These are phyloP conservation scores for Actinia tenebrosa DNA, from an alignment of 64 coral and sea anemone species.

Conservation along the genomic window DNA sequence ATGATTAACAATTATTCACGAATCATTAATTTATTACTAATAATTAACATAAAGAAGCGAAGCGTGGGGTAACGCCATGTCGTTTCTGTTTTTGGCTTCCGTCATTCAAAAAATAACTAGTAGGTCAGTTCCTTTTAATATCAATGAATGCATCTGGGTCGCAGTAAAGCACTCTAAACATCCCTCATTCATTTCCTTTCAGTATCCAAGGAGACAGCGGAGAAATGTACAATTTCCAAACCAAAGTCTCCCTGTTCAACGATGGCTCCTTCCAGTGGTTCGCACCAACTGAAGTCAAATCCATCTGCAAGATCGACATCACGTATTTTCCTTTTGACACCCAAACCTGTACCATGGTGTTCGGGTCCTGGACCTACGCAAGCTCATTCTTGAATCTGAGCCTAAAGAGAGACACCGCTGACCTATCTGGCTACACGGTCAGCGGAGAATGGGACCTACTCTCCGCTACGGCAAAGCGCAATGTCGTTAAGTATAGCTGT, in stretches of 20 bases:
- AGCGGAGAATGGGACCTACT: slow-evolving; percentile 87
- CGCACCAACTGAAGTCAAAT: slow-evolving; percentile 88
- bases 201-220: slow-evolving; percentile 84
- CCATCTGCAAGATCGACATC: slow-evolving; percentile 91
- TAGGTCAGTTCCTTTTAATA: too few species aligned
- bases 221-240: slow-evolving; percentile 95
- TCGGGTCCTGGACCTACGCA: slow-evolving; percentile 87
- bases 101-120: too few species aligned
- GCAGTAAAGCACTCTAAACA: too few species aligned
- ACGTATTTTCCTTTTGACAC: slow-evolving; percentile 87
- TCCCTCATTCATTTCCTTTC: not conserved
- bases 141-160: too few species aligned
- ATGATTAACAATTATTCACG: too few species aligned
- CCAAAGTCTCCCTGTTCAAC: slow-evolving; percentile 63
- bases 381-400: slow-evolving; percentile 58
- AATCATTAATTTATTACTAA: too few species aligned
- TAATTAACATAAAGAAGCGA: too few species aligned
- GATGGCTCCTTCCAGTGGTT: slow-evolving; percentile 82
- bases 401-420: slow-evolving; percentile 46
- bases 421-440: slow-evolving; percentile 72
- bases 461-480: slow-evolving; percentile 43
- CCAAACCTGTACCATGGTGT: slow-evolving; percentile 73
- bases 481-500: slow-evolving; percentile 84
- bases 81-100: too few species aligned
- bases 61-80: too few species aligned